Percentiles rank a stretch among this genome's conserved stretches.
phyloP scores from a whole-genome alignment of 2,888 invertebrate species.

The Eudemis profundana region DNA sequence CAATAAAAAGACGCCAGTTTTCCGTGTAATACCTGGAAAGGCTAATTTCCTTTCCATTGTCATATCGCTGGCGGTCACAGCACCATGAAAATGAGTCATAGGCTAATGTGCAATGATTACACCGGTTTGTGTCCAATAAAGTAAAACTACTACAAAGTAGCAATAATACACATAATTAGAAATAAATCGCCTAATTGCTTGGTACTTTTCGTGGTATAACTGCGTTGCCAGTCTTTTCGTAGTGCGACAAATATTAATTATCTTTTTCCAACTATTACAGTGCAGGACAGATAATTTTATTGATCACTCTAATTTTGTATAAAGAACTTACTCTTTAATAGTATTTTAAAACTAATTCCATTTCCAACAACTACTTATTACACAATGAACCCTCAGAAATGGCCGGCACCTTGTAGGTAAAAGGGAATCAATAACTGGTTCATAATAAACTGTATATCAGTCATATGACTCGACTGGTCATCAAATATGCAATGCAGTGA shows the following conservation, averaged over 20 bases:
- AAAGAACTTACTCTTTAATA: too few species aligned
- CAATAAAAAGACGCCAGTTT: neutral
- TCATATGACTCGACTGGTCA: slow-evolving; percentile 17
- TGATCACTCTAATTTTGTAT: too few species aligned
- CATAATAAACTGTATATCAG: slow-evolving; percentile 8
- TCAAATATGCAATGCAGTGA: slow-evolving; percentile 29
- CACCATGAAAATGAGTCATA: slow-evolving; percentile 35
- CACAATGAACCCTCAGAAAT: too few species aligned
- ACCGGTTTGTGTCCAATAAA: slow-evolving; percentile 11
- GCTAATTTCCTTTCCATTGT: slow-evolving; percentile 39
- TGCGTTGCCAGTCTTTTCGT: too few species aligned
- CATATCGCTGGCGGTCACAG: slow-evolving; percentile 12
- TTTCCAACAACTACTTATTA: too few species aligned
- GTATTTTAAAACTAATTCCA: too few species aligned
- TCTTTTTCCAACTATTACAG: too few species aligned
- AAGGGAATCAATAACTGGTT: slow-evolving; percentile 21
- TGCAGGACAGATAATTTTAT: too few species aligned
- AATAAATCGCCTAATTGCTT: too few species aligned
- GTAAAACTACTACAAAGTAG: neutral
- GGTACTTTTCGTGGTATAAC: too few species aligned
- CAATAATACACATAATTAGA: neutral
- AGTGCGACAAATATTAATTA: too few species aligned
- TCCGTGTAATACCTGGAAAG: slow-evolving; percentile 26
- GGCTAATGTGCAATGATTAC: slow-evolving; percentile 28
- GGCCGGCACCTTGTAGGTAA: neutral